A percentile compares a stretch with the other conserved stretches of the same genome.
These are phyloP conservation scores for Leptinotarsa defecta DNA, from an alignment of 1,140 invertebrate genomes.

Conservation along the genomic window DNA sequence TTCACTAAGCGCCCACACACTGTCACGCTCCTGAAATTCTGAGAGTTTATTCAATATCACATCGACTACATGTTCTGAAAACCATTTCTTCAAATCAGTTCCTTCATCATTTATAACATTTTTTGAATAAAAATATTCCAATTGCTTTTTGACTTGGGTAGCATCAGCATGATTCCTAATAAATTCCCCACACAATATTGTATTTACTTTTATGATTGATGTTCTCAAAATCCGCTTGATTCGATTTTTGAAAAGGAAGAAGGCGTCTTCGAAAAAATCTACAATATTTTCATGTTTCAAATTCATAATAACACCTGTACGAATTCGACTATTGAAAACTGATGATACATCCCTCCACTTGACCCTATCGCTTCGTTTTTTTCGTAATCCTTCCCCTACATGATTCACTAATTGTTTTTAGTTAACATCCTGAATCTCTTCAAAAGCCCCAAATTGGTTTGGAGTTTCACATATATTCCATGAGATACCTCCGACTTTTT, in stretches of 20 bases:
- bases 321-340: neutral
- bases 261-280: neutral
- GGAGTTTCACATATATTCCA: neutral
- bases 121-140: conserved; percentile 20
- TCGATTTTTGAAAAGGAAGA: neutral
- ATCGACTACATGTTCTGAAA: neutral
- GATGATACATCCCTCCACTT: neutral
- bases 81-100: neutral
- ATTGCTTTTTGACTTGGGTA: neutral
- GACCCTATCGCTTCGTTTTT: neutral
- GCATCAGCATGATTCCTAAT: neutral
- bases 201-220: neutral
- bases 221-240: neutral
- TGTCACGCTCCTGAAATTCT: conserved; percentile 35
- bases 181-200: conserved; percentile 25
- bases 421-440: neutral
- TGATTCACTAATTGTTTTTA: neutral
- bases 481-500: neutral
- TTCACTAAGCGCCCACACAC: conserved; percentile 32
- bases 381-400: neutral
- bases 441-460: neutral
- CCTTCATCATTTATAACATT: neutral
- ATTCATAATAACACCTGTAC: neutral
- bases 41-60: conserved; percentile 24
- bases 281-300: neutral